These are phyloP conservation scores for Tautogolabrus adspersus DNA, from an alignment of 2,113 vertebrate species.

Conservation along the genomic window DNA sequence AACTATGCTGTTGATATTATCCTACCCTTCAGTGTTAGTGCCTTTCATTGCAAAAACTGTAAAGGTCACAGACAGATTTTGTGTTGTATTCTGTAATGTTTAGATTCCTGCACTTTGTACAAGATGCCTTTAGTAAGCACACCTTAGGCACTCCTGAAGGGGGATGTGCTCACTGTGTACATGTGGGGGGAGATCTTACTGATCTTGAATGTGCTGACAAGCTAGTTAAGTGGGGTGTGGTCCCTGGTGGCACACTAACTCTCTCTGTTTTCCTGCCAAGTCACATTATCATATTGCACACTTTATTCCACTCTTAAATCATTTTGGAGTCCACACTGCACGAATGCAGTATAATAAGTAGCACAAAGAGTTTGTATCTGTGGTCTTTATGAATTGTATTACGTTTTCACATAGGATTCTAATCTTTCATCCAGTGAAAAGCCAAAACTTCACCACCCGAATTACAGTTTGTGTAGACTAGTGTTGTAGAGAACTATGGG, in stretches of 20 bases:
- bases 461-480: conserved; percentile 11
- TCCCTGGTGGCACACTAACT: conserved; percentile 51
- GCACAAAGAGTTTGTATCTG: conserved; percentile 2
- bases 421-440: conserved; percentile 16
- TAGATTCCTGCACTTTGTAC: conserved; percentile 2
- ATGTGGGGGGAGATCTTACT: conserved; percentile 23
- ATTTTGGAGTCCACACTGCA: conserved; percentile 19
- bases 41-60: conserved; percentile 30
- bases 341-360: conserved; percentile 7
- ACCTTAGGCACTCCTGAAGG: neutral
- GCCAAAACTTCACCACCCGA: conserved; percentile 4
- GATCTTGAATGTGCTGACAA: conserved; percentile 70
- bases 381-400: neutral
- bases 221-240: conserved; percentile 69
- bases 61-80: conserved; percentile 31
- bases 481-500: conserved; percentile 7
- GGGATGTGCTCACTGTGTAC: neutral
- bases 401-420: neutral
- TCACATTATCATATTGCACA: conserved; percentile 59
- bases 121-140: conserved; percentile 5
- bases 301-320: conserved; percentile 36
- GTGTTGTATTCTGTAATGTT: conserved; percentile 11
- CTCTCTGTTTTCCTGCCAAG: conserved; percentile 54
- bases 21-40: conserved; percentile 19
- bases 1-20: conserved; percentile 33